phyloP scores from a whole-genome alignment of 2,113 vertebrate species.

The Herpetotheres cachinnans region DNA sequence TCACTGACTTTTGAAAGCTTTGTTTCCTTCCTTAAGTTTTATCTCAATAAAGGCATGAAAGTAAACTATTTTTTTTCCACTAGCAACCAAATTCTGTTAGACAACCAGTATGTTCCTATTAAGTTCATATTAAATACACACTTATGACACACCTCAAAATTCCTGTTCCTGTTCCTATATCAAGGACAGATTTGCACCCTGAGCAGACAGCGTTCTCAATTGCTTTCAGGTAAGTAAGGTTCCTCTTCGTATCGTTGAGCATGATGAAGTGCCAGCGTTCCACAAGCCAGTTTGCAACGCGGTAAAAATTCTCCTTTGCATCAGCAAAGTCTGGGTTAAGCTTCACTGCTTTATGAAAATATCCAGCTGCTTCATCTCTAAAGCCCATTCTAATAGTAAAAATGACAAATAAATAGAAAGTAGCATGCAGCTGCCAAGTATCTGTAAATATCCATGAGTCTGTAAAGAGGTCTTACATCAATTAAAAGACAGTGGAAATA shows the following conservation, averaged over 20 bases:
- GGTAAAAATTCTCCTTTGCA: slow-evolving; percentile 96
- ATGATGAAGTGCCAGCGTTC: slow-evolving; percentile 99
- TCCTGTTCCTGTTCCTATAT: slow-evolving; percentile 96
- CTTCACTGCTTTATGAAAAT: slow-evolving; percentile 95
- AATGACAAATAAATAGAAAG: background rate
- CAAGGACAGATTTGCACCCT: slow-evolving; percentile 87
- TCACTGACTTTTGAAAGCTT: background rate
- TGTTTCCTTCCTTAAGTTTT: background rate
- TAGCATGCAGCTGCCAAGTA: background rate
- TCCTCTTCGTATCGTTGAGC: slow-evolving; percentile 92
- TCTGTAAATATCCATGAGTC: background rate
- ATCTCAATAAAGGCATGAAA: background rate
- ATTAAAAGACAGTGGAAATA: background rate
- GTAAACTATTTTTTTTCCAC: background rate
- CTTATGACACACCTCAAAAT: slow-evolving; percentile 84
- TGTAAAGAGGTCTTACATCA: background rate
- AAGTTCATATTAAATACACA: background rate
- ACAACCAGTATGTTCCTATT: background rate
- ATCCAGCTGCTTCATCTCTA: slow-evolving; percentile 93
- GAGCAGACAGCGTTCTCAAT: slow-evolving; percentile 84
- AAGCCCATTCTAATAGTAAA: slow-evolving; percentile 89
- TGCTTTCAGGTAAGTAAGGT: slow-evolving; percentile 87
- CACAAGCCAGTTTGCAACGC: slow-evolving; percentile 96
- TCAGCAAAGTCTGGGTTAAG: slow-evolving; percentile 88
- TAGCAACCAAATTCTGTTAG: background rate